phyloP scores from a whole-genome alignment of 2,888 invertebrate species.

The Drosophila ustulata region DNA sequence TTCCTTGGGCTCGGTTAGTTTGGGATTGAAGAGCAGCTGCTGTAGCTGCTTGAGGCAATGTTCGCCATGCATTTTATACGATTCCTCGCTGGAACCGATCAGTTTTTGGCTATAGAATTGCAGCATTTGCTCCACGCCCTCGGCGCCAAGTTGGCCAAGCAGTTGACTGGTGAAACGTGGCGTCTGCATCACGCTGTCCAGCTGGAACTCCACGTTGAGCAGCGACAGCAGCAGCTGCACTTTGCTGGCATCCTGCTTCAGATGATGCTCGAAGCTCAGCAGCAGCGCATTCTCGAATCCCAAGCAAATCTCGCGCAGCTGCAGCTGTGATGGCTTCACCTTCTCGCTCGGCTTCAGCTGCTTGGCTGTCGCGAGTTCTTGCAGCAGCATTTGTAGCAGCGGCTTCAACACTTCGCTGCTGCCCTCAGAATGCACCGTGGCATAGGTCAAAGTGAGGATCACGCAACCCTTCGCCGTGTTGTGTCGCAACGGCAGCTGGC shows the following conservation, averaged over 20 bases:
- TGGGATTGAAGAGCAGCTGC: constrained; percentile 24
- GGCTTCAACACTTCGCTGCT: not conserved
- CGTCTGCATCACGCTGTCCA: constrained; percentile 28
- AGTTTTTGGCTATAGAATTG: constrained; percentile 31
- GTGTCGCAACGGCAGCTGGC: constrained; percentile 34
- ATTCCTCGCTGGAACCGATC: constrained; percentile 9
- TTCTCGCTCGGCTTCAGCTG: not conserved
- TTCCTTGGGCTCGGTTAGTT: constrained; percentile 13
- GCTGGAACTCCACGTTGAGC: constrained; percentile 16
- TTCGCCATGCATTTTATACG: constrained; percentile 21
- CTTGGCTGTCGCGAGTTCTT: constrained; percentile 33
- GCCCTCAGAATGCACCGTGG: constrained; percentile 28
- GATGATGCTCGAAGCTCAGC: constrained; percentile 21
- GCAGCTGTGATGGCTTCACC: constrained; percentile 10
- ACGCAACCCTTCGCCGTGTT: constrained; percentile 34
- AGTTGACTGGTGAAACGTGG: constrained; percentile 41
- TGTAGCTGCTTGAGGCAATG: constrained; percentile 57
- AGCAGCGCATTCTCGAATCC: constrained; percentile 47
- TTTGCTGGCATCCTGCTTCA: constrained; percentile 34
- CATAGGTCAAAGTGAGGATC: constrained; percentile 25
- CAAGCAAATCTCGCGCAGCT: constrained; percentile 32
- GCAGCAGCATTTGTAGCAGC: constrained; percentile 34
- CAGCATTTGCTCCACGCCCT: constrained; percentile 23
- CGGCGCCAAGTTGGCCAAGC: constrained; percentile 13
- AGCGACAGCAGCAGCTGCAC: constrained; percentile 33